Conservation (phyloP, 2,113 vertebrate genomes). For the Eulemur rufifrons region DNA sequence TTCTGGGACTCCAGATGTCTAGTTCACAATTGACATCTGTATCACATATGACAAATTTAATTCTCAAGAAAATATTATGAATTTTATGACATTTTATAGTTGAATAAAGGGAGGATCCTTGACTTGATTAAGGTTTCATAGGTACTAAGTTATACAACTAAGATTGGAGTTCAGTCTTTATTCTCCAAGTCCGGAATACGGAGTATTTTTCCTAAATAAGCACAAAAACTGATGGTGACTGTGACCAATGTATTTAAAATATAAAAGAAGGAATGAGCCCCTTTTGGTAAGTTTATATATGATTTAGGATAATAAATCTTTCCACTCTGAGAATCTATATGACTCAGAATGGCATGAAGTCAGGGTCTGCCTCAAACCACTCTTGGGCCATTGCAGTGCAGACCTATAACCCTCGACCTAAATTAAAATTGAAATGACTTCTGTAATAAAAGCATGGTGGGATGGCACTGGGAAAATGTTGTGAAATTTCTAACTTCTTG, state of each 20-base stretch:
- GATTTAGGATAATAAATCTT: background rate
- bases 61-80: background rate
- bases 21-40: background rate
- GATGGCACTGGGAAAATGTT: background rate
- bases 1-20: background rate
- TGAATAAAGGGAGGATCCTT: background rate
- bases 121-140: background rate
- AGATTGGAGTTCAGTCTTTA: background rate
- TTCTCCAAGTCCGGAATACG: background rate
- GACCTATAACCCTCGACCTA: background rate
- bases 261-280: background rate
- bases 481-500: background rate
- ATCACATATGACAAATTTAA: background rate
- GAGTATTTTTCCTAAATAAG: constrained; percentile 13
- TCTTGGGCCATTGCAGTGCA: background rate
- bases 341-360: background rate
- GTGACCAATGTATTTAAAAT: constrained; percentile 31
- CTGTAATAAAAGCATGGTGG: background rate
- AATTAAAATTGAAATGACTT: background rate
- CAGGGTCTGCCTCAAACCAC: background rate
- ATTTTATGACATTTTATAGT: background rate
- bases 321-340: background rate
- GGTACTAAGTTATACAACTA: background rate
- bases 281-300: background rate
- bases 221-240: background rate